Evolutionary conservation across 1,140 invertebrate species (phyloP).

Genomic region (Drosophila kurseongensis): DNA sequence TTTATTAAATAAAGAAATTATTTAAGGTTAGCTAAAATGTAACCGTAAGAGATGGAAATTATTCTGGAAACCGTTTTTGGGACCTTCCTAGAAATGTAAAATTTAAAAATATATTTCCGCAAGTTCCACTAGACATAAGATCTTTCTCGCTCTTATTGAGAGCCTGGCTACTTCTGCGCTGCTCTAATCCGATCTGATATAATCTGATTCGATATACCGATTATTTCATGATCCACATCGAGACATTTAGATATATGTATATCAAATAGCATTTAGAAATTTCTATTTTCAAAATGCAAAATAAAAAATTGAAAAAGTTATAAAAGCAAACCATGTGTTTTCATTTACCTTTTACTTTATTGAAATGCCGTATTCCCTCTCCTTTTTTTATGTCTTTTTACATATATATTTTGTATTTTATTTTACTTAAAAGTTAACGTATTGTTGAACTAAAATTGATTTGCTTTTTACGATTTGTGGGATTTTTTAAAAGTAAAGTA

Average conservation of each 20-base stretch:
- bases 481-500: no score
- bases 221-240: slow-evolving; percentile 17
- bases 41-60: slow-evolving; percentile 8
- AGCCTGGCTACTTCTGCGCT: slow-evolving; percentile 33
- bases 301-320: slow-evolving; percentile 33
- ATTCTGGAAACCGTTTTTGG: slow-evolving; percentile 5
- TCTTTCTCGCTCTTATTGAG: slow-evolving; percentile 34
- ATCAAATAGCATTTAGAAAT: slow-evolving; percentile 64
- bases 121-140: slow-evolving; percentile 23
- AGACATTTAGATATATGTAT: slow-evolving; percentile 31
- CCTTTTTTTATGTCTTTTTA: neutral
- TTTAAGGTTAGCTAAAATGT: slow-evolving; percentile 37
- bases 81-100: slow-evolving; percentile 5
- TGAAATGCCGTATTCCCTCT: neutral
- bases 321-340: slow-evolving; percentile 4
- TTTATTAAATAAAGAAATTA: slow-evolving; percentile 32
- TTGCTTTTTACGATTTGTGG: no score
- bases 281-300: slow-evolving; percentile 51
- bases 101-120: slow-evolving; percentile 8
- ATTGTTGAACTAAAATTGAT: no score
- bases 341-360: neutral
- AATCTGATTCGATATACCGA: slow-evolving; percentile 16
- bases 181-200: slow-evolving; percentile 34
- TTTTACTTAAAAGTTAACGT: neutral
- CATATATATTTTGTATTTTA: neutral